Evolutionary conservation across 2,888 invertebrate species (phyloP).

Genomic region (Oscheius sp.): DNA sequence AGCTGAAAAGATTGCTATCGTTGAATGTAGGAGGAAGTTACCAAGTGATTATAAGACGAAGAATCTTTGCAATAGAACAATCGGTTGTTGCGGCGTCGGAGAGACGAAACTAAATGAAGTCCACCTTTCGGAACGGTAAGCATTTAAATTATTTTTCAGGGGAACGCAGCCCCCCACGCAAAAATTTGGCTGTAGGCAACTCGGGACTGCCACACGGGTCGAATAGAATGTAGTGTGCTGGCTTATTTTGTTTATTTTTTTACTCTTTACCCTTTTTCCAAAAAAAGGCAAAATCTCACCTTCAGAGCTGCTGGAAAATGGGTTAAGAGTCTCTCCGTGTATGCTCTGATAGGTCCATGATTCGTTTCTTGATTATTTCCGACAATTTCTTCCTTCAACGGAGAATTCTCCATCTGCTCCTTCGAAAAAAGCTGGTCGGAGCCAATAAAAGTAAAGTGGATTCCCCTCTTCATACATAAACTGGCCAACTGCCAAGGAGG

Average conservation of each 20-base stretch:
- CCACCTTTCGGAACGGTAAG: background rate
- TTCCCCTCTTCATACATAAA: constrained; percentile 44
- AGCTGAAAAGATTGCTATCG: background rate
- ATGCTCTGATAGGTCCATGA: constrained; percentile 56
- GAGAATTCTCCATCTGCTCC: constrained; percentile 21
- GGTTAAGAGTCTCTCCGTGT: constrained; percentile 46
- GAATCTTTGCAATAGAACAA: background rate
- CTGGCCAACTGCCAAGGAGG: constrained; percentile 66
- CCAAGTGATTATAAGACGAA: background rate
- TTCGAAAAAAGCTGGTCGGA: constrained; percentile 52
- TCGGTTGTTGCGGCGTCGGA: background rate
- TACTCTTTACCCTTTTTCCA: too few relatives aligned
- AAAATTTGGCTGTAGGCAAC: background rate
- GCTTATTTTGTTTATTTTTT: too few relatives aligned
- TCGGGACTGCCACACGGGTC: too few relatives aligned
- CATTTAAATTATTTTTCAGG: background rate
- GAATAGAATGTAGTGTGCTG: too few relatives aligned
- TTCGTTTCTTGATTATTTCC: constrained; percentile 50
- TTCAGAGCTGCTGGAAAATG: constrained; percentile 52
- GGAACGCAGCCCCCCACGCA: background rate
- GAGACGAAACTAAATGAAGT: constrained; percentile 2
- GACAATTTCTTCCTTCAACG: constrained; percentile 40
- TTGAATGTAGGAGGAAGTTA: background rate
- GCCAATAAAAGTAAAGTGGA: constrained; percentile 65
- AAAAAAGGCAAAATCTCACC: background rate